A percentile compares a stretch with the other conserved stretches of the same genome.
Evolutionary conservation across 2,888 invertebrate genomes (phyloP).

Genomic region (Morpho helenor): DNA sequence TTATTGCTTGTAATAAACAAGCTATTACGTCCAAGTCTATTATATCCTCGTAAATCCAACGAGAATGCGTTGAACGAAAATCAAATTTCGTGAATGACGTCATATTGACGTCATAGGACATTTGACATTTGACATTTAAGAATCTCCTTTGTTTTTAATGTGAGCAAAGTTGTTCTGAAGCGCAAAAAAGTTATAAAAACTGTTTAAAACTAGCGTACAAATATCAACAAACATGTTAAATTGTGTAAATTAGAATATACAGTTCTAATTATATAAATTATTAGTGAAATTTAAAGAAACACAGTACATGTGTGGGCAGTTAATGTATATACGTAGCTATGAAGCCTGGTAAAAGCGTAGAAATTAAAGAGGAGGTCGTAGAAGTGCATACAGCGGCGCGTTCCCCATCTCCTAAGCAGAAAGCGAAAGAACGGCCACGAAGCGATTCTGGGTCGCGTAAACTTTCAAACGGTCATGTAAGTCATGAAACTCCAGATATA

Average conservation of each 20-base stretch:
- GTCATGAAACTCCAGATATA: constrained; percentile 34
- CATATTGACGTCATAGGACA: constrained; percentile 58
- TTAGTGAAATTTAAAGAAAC: not conserved
- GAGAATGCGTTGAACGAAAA: constrained; percentile 21
- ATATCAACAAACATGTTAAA: constrained; percentile 16
- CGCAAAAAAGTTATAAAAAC: constrained; percentile 40
- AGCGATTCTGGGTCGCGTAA: constrained; percentile 61
- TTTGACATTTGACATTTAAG: constrained; percentile 41
- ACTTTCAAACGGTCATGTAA: constrained; percentile 61
- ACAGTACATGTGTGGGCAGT: constrained; percentile 5
- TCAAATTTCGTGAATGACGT: constrained; percentile 44
- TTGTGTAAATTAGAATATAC: not conserved
- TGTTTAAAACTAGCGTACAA: constrained; percentile 10
- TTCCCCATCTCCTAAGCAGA: constrained; percentile 66
- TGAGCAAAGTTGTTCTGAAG: constrained; percentile 23
- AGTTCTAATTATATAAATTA: not conserved
- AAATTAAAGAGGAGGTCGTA: constrained; percentile 64
- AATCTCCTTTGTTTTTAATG: constrained; percentile 35
- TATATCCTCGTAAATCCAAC: no score
- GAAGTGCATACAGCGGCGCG: constrained; percentile 62
- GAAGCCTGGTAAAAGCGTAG: constrained; percentile 65
- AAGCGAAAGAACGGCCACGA: constrained; percentile 46
- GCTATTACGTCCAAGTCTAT: no score
- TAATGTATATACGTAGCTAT: constrained; percentile 31
- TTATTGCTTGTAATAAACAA: no score